phyloP scores from a whole-genome alignment of 2,797 vertebrate genomes.

The Notoglanidium macrostoma region DNA sequence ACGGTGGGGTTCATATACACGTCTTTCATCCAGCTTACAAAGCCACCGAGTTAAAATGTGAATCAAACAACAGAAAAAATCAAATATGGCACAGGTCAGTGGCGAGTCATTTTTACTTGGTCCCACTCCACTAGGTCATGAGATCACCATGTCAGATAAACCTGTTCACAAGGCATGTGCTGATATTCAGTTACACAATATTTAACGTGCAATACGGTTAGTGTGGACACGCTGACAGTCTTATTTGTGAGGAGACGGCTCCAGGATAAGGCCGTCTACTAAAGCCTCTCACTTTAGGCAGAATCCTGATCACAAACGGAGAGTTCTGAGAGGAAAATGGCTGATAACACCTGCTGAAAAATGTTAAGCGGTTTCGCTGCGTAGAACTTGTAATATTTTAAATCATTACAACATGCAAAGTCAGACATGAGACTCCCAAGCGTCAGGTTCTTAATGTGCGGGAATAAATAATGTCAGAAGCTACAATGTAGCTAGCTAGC shows the following conservation, averaged over 20 bases:
- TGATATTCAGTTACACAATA: neutral
- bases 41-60: neutral
- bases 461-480: neutral
- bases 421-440: neutral
- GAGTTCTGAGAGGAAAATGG: neutral
- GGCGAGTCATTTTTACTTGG: neutral
- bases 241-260: neutral
- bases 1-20: neutral
- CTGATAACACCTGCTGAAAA: neutral
- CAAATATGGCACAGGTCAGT: neutral
- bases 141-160: too few species aligned
- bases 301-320: neutral
- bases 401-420: neutral
- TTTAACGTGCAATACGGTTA: neutral
- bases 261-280: neutral
- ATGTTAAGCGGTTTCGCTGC: neutral
- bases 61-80: neutral
- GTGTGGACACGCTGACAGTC: neutral
- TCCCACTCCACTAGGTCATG: neutral
- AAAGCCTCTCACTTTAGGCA: neutral
- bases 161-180: neutral
- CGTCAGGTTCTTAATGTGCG: neutral
- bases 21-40: constrained; percentile 3
- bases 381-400: neutral
- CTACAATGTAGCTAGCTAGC: neutral